Evolutionary conservation across 2,113 vertebrate species (phyloP).

Genomic region (Poicephalus gulielmi): DNA sequence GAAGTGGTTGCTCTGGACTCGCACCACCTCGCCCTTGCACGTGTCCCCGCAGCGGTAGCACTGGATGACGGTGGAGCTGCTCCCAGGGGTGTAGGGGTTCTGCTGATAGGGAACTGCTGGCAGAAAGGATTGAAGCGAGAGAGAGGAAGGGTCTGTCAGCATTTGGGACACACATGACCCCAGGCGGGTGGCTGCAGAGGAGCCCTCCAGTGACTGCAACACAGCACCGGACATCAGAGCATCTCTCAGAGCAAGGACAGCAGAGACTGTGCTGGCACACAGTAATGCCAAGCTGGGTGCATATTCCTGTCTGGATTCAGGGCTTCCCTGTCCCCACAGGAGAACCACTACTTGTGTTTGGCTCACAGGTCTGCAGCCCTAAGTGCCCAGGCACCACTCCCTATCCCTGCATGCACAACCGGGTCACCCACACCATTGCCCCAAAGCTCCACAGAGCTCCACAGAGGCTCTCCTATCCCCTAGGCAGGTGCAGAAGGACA

Average conservation of each 20-base stretch:
- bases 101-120: constrained; percentile 86
- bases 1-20: constrained; percentile 95
- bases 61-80: constrained; percentile 84
- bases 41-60: constrained; percentile 93
- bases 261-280: rapidly evolving
- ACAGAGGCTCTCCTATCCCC: neutral
- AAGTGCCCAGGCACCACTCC: neutral
- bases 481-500: neutral
- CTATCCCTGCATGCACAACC: neutral
- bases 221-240: neutral
- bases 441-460: neutral
- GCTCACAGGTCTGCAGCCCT: neutral
- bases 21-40: constrained; percentile 97
- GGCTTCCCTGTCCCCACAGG: neutral
- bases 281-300: neutral
- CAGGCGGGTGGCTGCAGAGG: neutral
- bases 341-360: neutral
- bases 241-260: neutral
- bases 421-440: neutral
- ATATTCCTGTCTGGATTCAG: neutral
- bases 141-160: neutral
- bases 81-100: constrained; percentile 76
- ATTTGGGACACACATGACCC: neutral
- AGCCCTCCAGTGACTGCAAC: rapidly evolving
- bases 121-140: neutral